Evolutionary conservation across 2,797 vertebrate genomes (phyloP).

Genomic region (Oreortyx pictus): DNA sequence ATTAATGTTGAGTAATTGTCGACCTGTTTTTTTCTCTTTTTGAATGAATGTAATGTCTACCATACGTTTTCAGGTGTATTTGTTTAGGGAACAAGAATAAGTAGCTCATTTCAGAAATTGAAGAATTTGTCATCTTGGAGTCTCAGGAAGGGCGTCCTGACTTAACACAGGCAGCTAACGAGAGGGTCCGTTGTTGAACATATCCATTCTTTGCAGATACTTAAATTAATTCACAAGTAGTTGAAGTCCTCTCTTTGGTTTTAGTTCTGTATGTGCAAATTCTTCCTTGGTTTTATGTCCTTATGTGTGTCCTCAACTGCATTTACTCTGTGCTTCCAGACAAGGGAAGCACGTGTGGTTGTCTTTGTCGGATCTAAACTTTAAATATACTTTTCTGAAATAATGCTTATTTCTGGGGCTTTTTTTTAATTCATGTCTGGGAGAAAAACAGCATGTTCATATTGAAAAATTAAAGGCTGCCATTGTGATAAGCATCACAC

Average conservation of each 20-base stretch:
- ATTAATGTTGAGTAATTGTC: background rate
- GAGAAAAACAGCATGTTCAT: background rate
- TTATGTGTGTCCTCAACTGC: background rate
- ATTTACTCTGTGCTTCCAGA: background rate
- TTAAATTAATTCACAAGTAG: background rate
- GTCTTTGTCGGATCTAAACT: background rate
- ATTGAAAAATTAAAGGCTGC: no score
- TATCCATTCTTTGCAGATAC: background rate
- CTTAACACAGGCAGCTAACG: background rate
- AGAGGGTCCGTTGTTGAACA: background rate
- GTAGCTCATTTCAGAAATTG: background rate
- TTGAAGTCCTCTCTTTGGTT: background rate
- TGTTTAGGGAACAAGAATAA: background rate
- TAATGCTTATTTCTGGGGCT: accelerated
- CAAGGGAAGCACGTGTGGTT: background rate
- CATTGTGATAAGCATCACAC: background rate
- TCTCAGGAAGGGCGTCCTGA: background rate
- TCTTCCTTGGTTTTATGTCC: background rate
- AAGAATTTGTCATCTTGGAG: background rate
- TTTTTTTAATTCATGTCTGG: background rate
- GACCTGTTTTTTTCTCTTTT: background rate
- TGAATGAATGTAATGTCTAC: accelerated
- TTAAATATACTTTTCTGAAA: background rate
- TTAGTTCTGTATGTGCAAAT: background rate
- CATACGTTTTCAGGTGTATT: background rate